phyloP scores from a whole-genome alignment of 2,888 invertebrate species.

The Eristalis pertinax region DNA sequence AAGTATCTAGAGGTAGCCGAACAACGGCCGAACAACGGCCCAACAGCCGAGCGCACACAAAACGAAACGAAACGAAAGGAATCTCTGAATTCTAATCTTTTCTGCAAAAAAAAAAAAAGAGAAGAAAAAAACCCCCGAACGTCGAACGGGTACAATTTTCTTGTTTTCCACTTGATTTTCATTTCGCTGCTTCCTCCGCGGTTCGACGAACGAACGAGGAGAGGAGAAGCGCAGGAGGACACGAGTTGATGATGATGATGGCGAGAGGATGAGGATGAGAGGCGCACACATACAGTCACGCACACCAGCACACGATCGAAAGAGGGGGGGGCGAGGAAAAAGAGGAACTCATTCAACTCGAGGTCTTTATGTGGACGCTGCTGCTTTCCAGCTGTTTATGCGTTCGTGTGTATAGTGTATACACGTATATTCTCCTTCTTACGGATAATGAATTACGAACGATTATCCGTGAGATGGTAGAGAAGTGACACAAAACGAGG shows the following conservation, averaged over 20 bases:
- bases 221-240: not conserved
- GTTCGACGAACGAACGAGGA: not conserved
- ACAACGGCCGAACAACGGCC: not conserved
- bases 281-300: too few species aligned
- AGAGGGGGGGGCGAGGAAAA: too few species aligned
- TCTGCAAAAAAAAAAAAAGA: not conserved
- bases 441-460: slow-evolving; percentile 58
- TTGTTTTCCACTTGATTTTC: slow-evolving; percentile 53
- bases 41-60: not conserved
- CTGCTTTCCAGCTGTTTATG: slow-evolving; percentile 28
- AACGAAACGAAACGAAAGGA: not conserved
- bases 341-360: not conserved
- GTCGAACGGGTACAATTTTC: slow-evolving; percentile 36
- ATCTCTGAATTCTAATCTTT: slow-evolving; percentile 41
- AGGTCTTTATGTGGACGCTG: not conserved
- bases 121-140: not conserved
- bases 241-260: not conserved
- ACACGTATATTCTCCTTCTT: slow-evolving; percentile 12
- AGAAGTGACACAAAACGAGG: slow-evolving; percentile 38
- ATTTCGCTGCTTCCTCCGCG: slow-evolving; percentile 24
- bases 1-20: slow-evolving; percentile 17
- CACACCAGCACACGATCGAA: too few species aligned
- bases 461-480: slow-evolving; percentile 49
- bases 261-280: not conserved
- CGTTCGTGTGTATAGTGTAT: not conserved